Evolutionary conservation across 30 jellyfish, hydroid and myxozoan species (phyloP).

Genomic region (Aurelia aurita complex sp. Pacific): DNA sequence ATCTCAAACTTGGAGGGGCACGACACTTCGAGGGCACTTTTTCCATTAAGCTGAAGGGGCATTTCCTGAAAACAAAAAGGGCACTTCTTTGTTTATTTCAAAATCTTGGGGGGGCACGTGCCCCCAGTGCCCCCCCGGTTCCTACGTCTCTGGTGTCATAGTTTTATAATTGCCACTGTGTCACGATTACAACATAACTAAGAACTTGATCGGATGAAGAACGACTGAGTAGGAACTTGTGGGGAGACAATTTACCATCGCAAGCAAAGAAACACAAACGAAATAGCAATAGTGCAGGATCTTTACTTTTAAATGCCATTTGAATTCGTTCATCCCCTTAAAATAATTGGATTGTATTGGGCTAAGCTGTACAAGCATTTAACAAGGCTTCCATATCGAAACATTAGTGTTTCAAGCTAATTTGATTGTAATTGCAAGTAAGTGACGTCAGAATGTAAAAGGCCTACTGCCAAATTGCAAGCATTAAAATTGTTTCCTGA

Average conservation of each 20-base stretch:
- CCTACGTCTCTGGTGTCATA: too few species aligned
- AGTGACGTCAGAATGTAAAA: too few species aligned
- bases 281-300: constrained; percentile 40
- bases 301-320: constrained; percentile 46
- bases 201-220: constrained; percentile 37
- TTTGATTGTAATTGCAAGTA: too few species aligned
- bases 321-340: constrained; percentile 46
- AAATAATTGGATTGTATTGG: constrained; percentile 31
- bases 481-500: too few species aligned
- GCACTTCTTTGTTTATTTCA: too few species aligned
- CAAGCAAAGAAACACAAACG: constrained; percentile 16
- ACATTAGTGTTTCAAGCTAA: constrained; percentile 2
- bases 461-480: too few species aligned
- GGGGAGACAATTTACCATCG: constrained; percentile 50
- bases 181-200: not conserved
- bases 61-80: too few species aligned
- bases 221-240: constrained; percentile 70
- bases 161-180: not conserved
- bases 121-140: too few species aligned
- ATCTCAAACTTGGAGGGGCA: too few species aligned
- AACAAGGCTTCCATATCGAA: constrained; percentile 57
- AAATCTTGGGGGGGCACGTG: too few species aligned
- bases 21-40: too few species aligned
- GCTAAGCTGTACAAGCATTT: constrained; percentile 21
- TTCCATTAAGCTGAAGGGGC: too few species aligned